These are phyloP conservation scores for Goniozus legneri DNA, from an alignment of 1,140 invertebrate genomes.

Conservation along the genomic window DNA sequence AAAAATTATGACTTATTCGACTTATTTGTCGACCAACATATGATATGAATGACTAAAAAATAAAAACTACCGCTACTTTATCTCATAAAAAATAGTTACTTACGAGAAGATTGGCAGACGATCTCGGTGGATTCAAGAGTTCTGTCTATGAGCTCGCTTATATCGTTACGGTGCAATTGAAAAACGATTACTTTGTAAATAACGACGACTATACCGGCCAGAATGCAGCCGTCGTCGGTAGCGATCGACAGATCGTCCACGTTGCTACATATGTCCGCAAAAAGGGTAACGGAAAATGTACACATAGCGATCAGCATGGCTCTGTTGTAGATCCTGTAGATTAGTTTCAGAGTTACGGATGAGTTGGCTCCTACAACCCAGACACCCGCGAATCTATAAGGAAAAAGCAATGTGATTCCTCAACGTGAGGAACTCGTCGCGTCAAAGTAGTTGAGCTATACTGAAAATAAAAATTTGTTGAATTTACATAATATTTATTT, in stretches of 20 bases:
- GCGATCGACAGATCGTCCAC: constrained; percentile 27
- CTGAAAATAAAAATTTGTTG: too few relatives aligned
- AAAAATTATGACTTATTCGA: too few relatives aligned
- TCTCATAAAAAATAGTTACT: constrained; percentile 17
- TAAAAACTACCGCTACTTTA: too few relatives aligned
- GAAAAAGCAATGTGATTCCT: too few relatives aligned
- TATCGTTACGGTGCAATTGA: constrained; percentile 25
- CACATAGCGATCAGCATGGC: constrained; percentile 11
- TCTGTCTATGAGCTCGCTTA: constrained; percentile 22
- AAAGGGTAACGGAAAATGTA: constrained; percentile 12
- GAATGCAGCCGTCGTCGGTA: constrained; percentile 32
- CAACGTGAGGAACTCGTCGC: too few relatives aligned
- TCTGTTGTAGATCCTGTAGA: constrained; percentile 22
- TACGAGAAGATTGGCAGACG: constrained; percentile 31
- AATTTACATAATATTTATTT: too few relatives aligned
- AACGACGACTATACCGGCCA: constrained; percentile 26
- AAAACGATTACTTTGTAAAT: constrained; percentile 29
- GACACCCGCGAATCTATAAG: constrained; percentile 16
- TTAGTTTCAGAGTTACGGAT: constrained; percentile 4
- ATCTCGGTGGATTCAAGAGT: constrained; percentile 22
- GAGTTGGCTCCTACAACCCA: constrained; percentile 10
- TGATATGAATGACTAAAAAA: too few relatives aligned
- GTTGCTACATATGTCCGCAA: constrained; percentile 16
- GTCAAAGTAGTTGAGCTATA: too few relatives aligned
- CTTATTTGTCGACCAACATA: too few relatives aligned